Base-by-base conservation (phyloP, 2,113 vertebrate species). In the Cebus imitator region DNA sequence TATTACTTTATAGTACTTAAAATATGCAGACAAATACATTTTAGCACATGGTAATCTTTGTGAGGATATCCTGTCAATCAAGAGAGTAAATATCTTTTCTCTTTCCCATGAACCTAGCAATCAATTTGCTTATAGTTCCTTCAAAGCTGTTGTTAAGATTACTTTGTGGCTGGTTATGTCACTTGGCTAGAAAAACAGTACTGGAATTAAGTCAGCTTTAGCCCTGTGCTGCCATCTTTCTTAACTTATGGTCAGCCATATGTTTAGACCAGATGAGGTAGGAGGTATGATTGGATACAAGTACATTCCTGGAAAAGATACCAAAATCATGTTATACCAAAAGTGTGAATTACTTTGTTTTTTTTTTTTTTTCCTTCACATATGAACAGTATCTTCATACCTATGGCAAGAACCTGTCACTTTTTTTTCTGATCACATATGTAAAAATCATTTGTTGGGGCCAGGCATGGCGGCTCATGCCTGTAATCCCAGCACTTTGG, bases 181-280 rank as follows among this genome's bases (percentile, higher is more conserved):
- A 76, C 55, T 97, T 97, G 84, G 48, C 73, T 84, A 78, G 80
- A 72, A 91, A 88, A 96, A 93, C 91, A 78, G 37, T 85, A 80
- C 40, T 94, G 79, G 66, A 95, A 82, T 92, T 80, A 96, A 96
- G 17, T 95, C 64, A 97, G 37, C 35, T 85, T 94, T 95, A 79
- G 78, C 21, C 79, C 73, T 64, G 0, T 91, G 64, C 40, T 88
- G 35, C 61, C 37, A n/a, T 80, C 64, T 96, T 93, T 87, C 61
- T 25, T 90, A 89, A 96, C 68, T 95, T 98, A 84, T 73, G 61
- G 40, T 92, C 32, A 92, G 57, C 84, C 73, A 72, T 92, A 88
- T 90, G 45, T 97, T 95, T 96, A 93, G 58, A 82, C 50, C 52
- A 86, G 86, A 82, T 94, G 94, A 96, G 35, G 58, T 40, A 83